Base-by-base conservation (phyloP, 2,797 vertebrate species). In the Acanthis flammea region DNA sequence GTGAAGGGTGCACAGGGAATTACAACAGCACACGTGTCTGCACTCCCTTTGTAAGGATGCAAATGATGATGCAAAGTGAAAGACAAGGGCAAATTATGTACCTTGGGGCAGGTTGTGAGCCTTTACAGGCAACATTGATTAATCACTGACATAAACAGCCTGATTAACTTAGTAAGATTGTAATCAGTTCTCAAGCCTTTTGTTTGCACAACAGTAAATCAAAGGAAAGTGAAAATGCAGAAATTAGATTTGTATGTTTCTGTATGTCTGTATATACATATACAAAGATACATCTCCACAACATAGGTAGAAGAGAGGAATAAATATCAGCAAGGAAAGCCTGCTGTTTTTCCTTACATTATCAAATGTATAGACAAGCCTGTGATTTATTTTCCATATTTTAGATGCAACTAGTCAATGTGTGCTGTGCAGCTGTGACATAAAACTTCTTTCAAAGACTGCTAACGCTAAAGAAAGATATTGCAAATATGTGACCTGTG, bases 401-500 rank as follows among this genome's bases (percentile, higher is more conserved):
- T 95, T 77, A 72, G 90, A 94, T 77, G n/a, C 51, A 90, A 63
- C 55, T 57, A 41, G 28, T 55, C 88, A 91, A 55, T 70, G 55
- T 86, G 21, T 92, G 62, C 37, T 74, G 92, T 86, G 93, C 96
- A 97, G 95, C 95, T 97, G 95, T 67, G 81, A 96, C 90, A 90
- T 88, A 91, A 97, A 96, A 94, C 35, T 74, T 71, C 50, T 79
- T 88, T 79, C 86, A 94, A 92, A 95, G 61, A 84, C 9, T 18
- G 35, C 24, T 65, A 87, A 94, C 0, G 30, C 55, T 76, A 70
- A 81, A 92, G 80, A 53, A 95, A 95, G 58, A 88, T 58, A 86
- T 85, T 61, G 54, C 88, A 92, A 88, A 89, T 57, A 93, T 94
- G 67, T 73, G 54, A 41, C 51, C 42, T 82, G 71, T 65, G 63